Base-by-base conservation (phyloP, 2,888 invertebrate genomes). In the Alentia gelatinosa region DNA sequence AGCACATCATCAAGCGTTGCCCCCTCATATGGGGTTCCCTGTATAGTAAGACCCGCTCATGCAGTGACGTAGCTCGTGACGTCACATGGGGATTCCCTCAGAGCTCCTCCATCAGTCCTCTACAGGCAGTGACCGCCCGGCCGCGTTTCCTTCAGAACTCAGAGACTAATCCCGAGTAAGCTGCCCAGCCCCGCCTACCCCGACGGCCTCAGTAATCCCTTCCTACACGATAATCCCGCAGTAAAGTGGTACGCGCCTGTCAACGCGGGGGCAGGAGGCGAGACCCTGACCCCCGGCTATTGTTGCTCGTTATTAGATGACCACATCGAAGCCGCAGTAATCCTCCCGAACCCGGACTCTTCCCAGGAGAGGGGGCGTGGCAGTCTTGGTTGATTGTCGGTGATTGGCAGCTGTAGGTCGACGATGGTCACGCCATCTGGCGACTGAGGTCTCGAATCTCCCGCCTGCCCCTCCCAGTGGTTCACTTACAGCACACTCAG, bases 291-390 rank as follows among this genome's bases (percentile, higher is more conserved):
- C 74, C 26, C 74, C 74, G n/a, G 12, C 74, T 26, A 74, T 74
- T 74, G 74, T 74, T 74, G 74, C 4, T 26, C 19, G 33, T 74
- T 74, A 74, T 74, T 74, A 74, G 74, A 74, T 74, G 74, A 74
- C 74, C 74, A 33, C 56, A 56, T 56, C 56, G 19, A n/a, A 56
- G 56, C n/a, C 9, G 56, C n/a, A n/a, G 19, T 56, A 56, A 56
- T n/a, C 56, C 56, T 56, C 12, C 56, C 19, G 3, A 19, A n/a
- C 9, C 56, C 56, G n/a, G 23, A 12, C 9, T 1, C 56, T 19
- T 12, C 56, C 56, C 37, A 12, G 37, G 79, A 23, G 37, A 0
- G 79, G 79, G 79, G 79, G 79, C 79, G 79, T 79, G 79, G 79
- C 79, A 19, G 79, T 79, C 79, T 37, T 23, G 79, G 79, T 39